Evolutionary conservation across 1,140 invertebrate genomes (phyloP).

Genomic region (Protaetia brevitarsis): DNA sequence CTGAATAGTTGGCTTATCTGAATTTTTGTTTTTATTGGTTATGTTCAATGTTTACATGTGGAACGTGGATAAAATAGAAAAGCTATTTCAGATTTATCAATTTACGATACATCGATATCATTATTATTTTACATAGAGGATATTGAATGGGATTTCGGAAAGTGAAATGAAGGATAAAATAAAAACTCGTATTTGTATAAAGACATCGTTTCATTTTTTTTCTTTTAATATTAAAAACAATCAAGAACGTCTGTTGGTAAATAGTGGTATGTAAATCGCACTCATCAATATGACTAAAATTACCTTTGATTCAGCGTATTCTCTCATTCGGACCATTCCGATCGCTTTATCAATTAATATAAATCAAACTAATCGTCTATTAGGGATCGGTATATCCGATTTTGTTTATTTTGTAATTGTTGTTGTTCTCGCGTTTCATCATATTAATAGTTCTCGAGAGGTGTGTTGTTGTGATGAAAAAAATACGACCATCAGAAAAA

Average conservation of each 20-base stretch:
- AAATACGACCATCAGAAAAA: slow-evolving; percentile 46
- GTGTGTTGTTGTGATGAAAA: slow-evolving; percentile 14
- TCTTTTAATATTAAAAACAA: slow-evolving; percentile 19
- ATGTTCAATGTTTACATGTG: too few species aligned
- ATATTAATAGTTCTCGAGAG: neutral
- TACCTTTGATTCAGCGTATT: slow-evolving; percentile 2
- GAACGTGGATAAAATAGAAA: too few species aligned
- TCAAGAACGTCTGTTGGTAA: slow-evolving; percentile 15
- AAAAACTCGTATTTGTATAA: slow-evolving; percentile 9
- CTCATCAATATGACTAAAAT: slow-evolving; percentile 11
- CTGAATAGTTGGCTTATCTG: too few species aligned
- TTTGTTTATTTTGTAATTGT: too few species aligned
- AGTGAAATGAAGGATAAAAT: neutral
- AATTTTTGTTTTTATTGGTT: too few species aligned
- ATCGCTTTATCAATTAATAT: too few species aligned
- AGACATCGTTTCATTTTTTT: slow-evolving; percentile 17
- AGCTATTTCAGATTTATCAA: too few species aligned
- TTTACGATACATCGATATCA: too few species aligned
- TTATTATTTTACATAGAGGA: too few species aligned
- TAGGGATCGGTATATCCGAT: too few species aligned
- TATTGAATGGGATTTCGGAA: too few species aligned
- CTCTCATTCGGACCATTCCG: neutral
- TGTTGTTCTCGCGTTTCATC: neutral
- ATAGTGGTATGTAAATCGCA: slow-evolving; percentile 16
- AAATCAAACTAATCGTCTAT: too few species aligned